These are phyloP conservation scores for Sinelater perroti DNA, from an alignment of 2,888 invertebrate genomes.

Conservation along the genomic window DNA sequence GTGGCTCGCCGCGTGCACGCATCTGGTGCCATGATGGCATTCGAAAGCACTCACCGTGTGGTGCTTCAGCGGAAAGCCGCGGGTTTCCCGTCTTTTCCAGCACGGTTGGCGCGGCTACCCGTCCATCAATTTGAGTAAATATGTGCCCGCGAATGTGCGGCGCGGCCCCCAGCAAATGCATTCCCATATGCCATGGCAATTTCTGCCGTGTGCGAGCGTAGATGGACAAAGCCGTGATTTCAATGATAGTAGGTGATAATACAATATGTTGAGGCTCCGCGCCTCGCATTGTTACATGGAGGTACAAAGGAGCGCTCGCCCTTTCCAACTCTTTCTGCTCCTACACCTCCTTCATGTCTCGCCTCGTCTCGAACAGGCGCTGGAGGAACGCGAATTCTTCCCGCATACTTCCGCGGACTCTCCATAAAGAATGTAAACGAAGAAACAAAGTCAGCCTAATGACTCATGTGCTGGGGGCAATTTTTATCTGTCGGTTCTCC, in stretches of 20 bases:
- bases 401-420: not conserved
- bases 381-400: too few relatives aligned
- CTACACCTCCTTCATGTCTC: too few relatives aligned
- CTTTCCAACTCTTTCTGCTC: too few relatives aligned
- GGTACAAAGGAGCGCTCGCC: constrained; percentile 10
- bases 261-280: constrained; percentile 28
- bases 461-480: constrained; percentile 7
- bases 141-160: constrained; percentile 30
- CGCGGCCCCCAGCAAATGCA: constrained; percentile 31
- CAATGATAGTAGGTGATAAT: constrained; percentile 37
- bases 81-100: too few relatives aligned
- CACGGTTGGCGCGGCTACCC: too few relatives aligned
- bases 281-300: constrained; percentile 21
- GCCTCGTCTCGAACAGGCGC: too few relatives aligned
- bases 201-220: constrained; percentile 22
- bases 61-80: too few relatives aligned
- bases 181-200: constrained; percentile 27
- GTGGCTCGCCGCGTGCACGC: too few relatives aligned
- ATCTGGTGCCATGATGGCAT: too few relatives aligned
- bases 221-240: constrained; percentile 34
- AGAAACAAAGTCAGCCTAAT: constrained; percentile 12
- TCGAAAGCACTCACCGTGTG: too few relatives aligned
- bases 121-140: constrained; percentile 34
- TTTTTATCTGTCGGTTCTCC: constrained; percentile 12
- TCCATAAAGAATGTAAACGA: constrained; percentile 16